A percentile compares a stretch with the other conserved stretches of the same genome.
Conservation (phyloP, 2,797 vertebrate species). For the Dryobates pubescens region DNA sequence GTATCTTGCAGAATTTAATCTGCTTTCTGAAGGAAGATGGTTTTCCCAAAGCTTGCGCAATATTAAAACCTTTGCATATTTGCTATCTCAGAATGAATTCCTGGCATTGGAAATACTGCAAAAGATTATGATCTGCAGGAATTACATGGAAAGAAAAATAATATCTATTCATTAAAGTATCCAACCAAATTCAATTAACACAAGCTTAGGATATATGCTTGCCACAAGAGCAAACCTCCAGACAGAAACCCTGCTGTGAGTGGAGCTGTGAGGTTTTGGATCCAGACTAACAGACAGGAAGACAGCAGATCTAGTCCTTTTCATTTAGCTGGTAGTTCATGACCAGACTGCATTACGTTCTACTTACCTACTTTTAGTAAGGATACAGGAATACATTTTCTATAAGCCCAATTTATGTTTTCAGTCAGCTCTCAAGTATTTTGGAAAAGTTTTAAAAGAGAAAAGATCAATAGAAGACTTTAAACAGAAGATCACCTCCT, state of each 20-base stretch:
- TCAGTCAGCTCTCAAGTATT: constrained; percentile 56
- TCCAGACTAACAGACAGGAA: not conserved
- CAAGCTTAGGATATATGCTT: not conserved
- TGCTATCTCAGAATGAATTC: not conserved
- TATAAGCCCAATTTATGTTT: constrained; percentile 45
- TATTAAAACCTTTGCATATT: not conserved
- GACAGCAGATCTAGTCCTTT: not conserved
- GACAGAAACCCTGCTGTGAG: not conserved
- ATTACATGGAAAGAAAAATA: not conserved
- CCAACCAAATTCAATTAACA: not conserved
- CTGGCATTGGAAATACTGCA: not conserved
- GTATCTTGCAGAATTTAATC: not conserved
- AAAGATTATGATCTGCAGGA: not conserved
- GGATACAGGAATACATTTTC: constrained; percentile 38
- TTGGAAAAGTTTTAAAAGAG: constrained; percentile 64
- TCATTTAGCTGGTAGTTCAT: constrained; percentile 31
- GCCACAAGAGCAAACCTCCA: not conserved
- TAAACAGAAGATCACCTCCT: constrained; percentile 66
- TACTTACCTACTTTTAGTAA: not conserved
- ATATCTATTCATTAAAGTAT: not conserved
- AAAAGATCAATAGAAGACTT: constrained; percentile 69
- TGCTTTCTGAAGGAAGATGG: not conserved
- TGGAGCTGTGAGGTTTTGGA: not conserved
- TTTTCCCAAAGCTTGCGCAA: not conserved
- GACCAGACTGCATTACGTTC: constrained; percentile 31